Percentiles rank a stretch among this genome's conserved stretches.
Evolutionary conservation across 2,113 vertebrate species (phyloP).

Genomic region (Cavia porcellus): DNA sequence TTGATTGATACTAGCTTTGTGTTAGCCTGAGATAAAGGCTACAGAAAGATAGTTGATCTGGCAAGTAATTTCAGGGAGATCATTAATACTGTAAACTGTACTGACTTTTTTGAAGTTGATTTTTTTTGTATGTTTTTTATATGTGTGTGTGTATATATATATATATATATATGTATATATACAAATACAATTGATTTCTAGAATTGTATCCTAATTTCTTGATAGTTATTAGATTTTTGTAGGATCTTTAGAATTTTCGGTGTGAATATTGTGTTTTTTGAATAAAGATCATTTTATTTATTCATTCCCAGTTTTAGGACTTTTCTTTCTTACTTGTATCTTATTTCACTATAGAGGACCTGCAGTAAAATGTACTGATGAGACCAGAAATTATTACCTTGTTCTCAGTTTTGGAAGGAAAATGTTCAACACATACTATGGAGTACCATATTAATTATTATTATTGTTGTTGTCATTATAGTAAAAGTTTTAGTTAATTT

Average conservation of each 20-base stretch:
- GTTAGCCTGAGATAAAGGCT: constrained; percentile 4
- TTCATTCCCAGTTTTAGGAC: not conserved
- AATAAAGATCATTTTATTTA: constrained; percentile 22
- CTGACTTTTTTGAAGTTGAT: constrained; percentile 54
- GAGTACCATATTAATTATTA: not conserved
- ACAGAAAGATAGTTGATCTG: not conserved
- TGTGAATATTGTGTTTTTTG: not conserved
- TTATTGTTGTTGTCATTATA: no score
- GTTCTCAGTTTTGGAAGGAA: not conserved
- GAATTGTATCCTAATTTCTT: constrained; percentile 27
- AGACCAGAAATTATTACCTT: not conserved
- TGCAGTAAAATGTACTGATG: not conserved
- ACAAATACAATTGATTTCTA: constrained; percentile 38
- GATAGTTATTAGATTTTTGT: constrained; percentile 6
- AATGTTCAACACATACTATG: not conserved
- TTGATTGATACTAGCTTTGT: not conserved
- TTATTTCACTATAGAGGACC: not conserved
- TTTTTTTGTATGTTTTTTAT: not conserved
- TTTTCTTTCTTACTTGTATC: constrained; percentile 53
- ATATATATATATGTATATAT: not conserved
- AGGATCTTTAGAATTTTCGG: not conserved
- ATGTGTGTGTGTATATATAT: no score
- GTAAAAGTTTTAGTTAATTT: not conserved
- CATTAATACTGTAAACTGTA: constrained; percentile 8
- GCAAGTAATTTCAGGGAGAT: constrained; percentile 26